These are phyloP conservation scores for Actenoides hombroni DNA, from an alignment of 2,113 vertebrate species.

Conservation along the genomic window DNA sequence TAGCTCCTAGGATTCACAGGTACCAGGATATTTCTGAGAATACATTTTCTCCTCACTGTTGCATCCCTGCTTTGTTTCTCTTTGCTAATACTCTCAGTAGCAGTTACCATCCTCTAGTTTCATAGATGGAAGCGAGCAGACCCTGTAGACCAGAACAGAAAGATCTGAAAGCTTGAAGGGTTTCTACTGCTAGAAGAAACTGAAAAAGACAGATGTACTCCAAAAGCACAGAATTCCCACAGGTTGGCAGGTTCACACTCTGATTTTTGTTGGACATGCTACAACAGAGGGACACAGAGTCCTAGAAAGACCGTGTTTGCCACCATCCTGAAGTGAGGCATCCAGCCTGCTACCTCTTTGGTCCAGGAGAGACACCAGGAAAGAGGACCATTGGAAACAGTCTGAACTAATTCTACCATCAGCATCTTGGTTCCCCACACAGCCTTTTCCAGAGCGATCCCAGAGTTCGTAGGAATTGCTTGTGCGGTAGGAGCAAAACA, in stretches of 20 bases:
- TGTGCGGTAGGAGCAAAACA: background rate
- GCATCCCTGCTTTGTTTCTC: background rate
- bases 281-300: background rate
- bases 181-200: background rate
- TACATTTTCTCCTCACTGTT: background rate
- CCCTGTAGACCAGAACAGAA: background rate
- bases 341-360: background rate
- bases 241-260: rapidly evolving
- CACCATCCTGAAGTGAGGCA: background rate
- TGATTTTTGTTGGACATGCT: background rate
- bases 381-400: background rate
- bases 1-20: background rate
- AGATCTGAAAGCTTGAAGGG: background rate
- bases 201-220: background rate
- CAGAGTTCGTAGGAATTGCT: background rate
- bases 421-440: background rate
- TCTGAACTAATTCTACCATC: background rate
- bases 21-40: background rate
- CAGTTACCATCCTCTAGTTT: background rate
- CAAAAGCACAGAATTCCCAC: background rate
- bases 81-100: background rate
- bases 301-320: background rate
- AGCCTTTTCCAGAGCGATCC: background rate
- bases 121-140: background rate
- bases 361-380: background rate